Evolutionary conservation across 1,140 invertebrate species (phyloP).

Genomic region (Amyelois transitella): DNA sequence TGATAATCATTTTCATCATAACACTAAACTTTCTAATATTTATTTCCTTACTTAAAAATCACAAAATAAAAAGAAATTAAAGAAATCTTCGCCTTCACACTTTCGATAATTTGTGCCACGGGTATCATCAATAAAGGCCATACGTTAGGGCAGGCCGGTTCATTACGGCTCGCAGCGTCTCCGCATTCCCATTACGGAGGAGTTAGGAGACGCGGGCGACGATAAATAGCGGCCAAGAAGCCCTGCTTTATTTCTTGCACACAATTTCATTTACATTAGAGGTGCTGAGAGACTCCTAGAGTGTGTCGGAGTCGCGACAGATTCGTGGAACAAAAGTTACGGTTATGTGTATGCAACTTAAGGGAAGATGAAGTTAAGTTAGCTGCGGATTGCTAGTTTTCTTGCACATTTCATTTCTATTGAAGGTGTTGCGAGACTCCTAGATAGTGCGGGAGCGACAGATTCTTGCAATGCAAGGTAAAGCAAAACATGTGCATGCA

Average conservation of each 20-base stretch:
- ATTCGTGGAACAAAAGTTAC: constrained; percentile 67
- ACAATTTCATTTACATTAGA: constrained; percentile 72
- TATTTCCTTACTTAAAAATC: too few species aligned
- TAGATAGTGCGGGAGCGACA: constrained; percentile 61
- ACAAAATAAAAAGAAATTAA: too few species aligned
- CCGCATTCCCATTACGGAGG: constrained; percentile 56
- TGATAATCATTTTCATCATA: too few species aligned
- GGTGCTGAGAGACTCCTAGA: constrained; percentile 59
- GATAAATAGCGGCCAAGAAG: constrained; percentile 64
- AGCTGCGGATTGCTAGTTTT: neutral
- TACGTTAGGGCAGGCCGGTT: constrained; percentile 57
- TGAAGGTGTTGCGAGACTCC: constrained; percentile 38
- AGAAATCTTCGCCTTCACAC: neutral
- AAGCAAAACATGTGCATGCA: constrained; percentile 29
- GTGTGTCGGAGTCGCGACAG: constrained; percentile 61
- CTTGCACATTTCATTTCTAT: neutral
- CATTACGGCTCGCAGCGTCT: constrained; percentile 51
- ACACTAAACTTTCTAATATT: too few species aligned
- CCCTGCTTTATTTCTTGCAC: constrained; percentile 66
- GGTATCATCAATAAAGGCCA: constrained; percentile 63
- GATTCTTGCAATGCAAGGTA: constrained; percentile 68
- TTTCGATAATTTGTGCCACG: neutral
- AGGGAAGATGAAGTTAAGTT: neutral
- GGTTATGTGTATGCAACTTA: constrained; percentile 22
- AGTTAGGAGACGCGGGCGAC: constrained; percentile 62